phyloP scores from a whole-genome alignment of 2,888 invertebrate species.

The Dryobota labecula region DNA sequence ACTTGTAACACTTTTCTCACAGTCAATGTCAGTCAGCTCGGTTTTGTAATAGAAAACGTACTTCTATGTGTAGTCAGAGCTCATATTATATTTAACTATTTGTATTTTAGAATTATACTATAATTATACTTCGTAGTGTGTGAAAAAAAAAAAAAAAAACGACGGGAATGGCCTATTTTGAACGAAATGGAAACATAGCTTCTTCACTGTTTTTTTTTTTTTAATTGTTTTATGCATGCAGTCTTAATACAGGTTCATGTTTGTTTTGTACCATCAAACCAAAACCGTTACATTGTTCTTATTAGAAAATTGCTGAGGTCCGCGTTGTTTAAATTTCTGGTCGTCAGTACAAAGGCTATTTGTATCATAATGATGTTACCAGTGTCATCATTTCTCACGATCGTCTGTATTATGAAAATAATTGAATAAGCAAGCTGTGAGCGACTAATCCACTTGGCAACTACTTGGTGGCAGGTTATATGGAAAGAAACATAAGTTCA shows the following conservation, averaged over 20 bases:
- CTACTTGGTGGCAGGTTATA: neutral
- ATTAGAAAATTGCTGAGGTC: neutral
- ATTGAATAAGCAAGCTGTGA: too few species aligned
- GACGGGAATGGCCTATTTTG: neutral
- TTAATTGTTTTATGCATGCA: too few species aligned
- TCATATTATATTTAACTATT: conserved; percentile 24
- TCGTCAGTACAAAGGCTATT: neutral
- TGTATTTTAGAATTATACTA: neutral
- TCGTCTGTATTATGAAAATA: too few species aligned
- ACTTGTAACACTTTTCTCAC: conserved; percentile 76
- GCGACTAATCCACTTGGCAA: neutral
- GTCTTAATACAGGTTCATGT: too few species aligned
- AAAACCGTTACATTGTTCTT: too few species aligned
- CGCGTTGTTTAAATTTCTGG: neutral
- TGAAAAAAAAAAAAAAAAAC: neutral
- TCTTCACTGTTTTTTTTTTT: too few species aligned
- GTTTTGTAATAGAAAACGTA: conserved; percentile 67
- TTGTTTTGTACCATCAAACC: too few species aligned
- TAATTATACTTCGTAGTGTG: neutral
- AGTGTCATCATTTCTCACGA: neutral
- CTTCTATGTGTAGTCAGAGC: neutral
- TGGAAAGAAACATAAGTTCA: neutral
- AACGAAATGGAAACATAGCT: neutral
- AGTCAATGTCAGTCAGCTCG: conserved; percentile 74
- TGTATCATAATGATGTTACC: neutral